Evolutionary conservation across 2,797 vertebrate genomes (phyloP).

Genomic region (Zalophus californianus): DNA sequence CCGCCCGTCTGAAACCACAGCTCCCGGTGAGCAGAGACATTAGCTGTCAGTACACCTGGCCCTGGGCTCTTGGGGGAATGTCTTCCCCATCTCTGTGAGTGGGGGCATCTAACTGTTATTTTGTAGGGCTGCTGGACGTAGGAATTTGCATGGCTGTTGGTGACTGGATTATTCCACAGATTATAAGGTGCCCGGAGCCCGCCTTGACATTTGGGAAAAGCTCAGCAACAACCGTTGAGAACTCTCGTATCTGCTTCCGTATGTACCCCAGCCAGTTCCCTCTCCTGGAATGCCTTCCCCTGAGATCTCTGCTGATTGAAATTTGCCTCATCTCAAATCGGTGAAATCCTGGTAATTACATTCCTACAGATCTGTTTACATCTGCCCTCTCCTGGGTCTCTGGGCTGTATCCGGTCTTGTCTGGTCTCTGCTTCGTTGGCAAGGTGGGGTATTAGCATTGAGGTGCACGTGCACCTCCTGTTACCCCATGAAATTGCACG

Average conservation of each 20-base stretch:
- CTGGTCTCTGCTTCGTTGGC: neutral
- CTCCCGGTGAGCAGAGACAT: fast-evolving
- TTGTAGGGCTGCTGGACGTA: neutral
- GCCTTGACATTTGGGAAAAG: neutral
- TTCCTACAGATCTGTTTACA: neutral
- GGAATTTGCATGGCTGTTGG: neutral
- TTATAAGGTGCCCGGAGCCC: neutral
- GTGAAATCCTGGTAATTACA: neutral
- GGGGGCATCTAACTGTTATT: neutral
- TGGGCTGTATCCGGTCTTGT: neutral
- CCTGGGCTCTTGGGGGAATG: neutral
- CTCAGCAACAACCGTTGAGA: neutral
- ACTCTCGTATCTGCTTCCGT: neutral
- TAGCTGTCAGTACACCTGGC: neutral
- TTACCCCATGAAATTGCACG: neutral
- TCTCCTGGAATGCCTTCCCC: neutral
- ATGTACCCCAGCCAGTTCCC: fast-evolving
- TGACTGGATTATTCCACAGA: too few relatives aligned
- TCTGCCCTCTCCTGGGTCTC: too few relatives aligned
- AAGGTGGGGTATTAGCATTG: neutral
- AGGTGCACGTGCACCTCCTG: neutral
- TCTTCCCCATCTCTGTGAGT: neutral
- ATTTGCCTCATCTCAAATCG: neutral
- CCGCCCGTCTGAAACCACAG: neutral
- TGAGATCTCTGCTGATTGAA: neutral